A percentile compares a stretch with the other conserved stretches of the same genome.
Evolutionary conservation across 2,113 vertebrate species (phyloP).

Genomic region (Acanthochromis polyacanthus): DNA sequence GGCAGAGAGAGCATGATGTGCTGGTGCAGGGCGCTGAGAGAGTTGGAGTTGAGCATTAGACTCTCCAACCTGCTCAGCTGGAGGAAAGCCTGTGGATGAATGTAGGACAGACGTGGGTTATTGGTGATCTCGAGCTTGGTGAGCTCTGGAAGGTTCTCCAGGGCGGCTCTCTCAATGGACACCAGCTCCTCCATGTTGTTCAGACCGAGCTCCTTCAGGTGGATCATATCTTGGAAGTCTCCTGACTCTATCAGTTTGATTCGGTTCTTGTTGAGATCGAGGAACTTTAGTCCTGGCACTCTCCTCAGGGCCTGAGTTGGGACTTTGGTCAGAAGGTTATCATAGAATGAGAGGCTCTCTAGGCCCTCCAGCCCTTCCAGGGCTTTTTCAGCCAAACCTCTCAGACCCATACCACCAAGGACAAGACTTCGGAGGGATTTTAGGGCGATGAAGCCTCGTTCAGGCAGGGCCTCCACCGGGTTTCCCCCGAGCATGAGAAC

Average conservation of each 20-base stretch:
- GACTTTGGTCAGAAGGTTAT: slow-evolving; percentile 89
- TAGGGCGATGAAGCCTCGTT: slow-evolving; percentile 90
- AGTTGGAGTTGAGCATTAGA: slow-evolving; percentile 98
- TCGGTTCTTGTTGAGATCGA: slow-evolving; percentile 94
- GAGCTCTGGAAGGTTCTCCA: slow-evolving; percentile 94
- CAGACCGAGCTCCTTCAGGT: slow-evolving; percentile 94
- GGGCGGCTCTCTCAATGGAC: slow-evolving; percentile 90
- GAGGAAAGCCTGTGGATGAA: slow-evolving; percentile 94
- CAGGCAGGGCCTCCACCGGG: slow-evolving; percentile 89
- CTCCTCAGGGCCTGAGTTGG: slow-evolving; percentile 88
- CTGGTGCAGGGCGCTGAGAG: slow-evolving; percentile 93
- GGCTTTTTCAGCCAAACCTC: slow-evolving; percentile 88
- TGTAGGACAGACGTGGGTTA: slow-evolving; percentile 94
- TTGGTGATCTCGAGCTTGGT: slow-evolving; percentile 97
- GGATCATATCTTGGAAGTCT: slow-evolving; percentile 92
- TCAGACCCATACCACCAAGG: slow-evolving; percentile 91
- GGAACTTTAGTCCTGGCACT: slow-evolving; percentile 92
- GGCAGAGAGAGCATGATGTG: slow-evolving; percentile 92
- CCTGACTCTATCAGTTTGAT: slow-evolving; percentile 89
- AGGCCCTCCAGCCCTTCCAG: slow-evolving; percentile 89
- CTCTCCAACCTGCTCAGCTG: slow-evolving; percentile 93
- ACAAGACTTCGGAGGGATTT: slow-evolving; percentile 91
- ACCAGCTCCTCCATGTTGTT: slow-evolving; percentile 96
- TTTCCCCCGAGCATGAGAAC: slow-evolving; percentile 96
- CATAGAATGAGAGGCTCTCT: slow-evolving; percentile 95